Evolutionary conservation across 2,797 vertebrate genomes (phyloP), one percentile per base, ranked within the genome.

Genomic region (Hozukius guyotensis): DNA sequence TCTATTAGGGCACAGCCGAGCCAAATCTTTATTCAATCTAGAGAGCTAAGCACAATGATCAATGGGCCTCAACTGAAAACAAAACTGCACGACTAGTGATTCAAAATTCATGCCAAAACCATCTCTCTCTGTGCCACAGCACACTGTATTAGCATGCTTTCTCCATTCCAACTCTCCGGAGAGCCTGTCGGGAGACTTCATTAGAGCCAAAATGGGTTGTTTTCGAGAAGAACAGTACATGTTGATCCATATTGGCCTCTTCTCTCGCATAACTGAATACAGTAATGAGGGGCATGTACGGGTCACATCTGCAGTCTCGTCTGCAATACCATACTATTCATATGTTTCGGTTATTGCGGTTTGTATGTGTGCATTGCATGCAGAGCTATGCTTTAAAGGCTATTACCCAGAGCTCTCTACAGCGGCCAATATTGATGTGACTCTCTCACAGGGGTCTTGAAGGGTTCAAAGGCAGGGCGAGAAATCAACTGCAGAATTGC

Each of bases 241-340:
- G 10, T 68, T 75, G 82, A 88, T 86, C 68, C 85, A 76, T 77
- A 71, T 27, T 63, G 74, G 74, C 74, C 76, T 86, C 63, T 76
- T 78, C 73, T 72, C 72, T 91, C 20, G 46, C 80, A 89, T 84
- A 80, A 85, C 70, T 82, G 80, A 85, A 90, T 88, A 74, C 77
- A 74, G 64, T 85, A 89, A 92, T 80, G 72, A 85, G 77, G 88
- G 80, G 70, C 90, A 86, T 84, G 36, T n/a, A 62, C 24, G 32
- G 85, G 86, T 88, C 85, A 87, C 70, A 42, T 69, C 65, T 62
- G 75, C 69, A 66, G 63, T 66, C 32, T 82, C 31, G 16, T 63
- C 82, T 71, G 27, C 61, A 74, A 77, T 61, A 60, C 32, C 68
- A 77, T 63, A 76, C 52, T 38, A 75, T 77, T 88, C 60, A 75